Conservation (phyloP, 2,888 invertebrate species). For the Ceratothoa steindachneri region DNA sequence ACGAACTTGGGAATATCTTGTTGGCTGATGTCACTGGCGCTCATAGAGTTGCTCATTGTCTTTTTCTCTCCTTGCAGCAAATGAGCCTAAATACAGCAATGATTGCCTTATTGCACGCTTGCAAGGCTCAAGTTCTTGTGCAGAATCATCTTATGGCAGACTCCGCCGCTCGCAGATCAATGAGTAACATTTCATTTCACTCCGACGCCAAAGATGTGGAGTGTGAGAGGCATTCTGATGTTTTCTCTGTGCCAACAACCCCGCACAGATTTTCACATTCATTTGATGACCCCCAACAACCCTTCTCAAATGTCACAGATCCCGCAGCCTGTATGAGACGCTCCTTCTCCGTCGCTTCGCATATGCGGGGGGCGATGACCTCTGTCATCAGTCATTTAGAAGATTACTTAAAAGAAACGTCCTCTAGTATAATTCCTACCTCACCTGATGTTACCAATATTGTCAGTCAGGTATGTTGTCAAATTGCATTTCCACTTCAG, state of each 20-base stretch:
- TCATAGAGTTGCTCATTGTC: too few species aligned
- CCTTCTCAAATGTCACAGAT: background rate
- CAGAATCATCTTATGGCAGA: background rate
- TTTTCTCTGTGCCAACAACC: background rate
- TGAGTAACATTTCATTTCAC: too few species aligned
- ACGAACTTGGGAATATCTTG: too few species aligned
- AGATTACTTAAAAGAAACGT: background rate
- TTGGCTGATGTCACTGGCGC: too few species aligned
- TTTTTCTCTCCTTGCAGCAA: background rate
- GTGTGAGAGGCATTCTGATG: background rate
- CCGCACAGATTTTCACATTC: background rate
- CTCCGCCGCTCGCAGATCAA: background rate
- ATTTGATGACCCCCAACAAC: background rate
- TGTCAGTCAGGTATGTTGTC: background rate
- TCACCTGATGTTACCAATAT: background rate
- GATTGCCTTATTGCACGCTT: background rate
- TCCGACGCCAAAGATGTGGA: background rate
- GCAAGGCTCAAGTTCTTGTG: background rate
- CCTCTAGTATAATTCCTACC: background rate
- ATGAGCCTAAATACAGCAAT: background rate
- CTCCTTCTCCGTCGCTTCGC: background rate
- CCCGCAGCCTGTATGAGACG: background rate
- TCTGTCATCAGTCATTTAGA: background rate
- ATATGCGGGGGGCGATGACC: background rate
- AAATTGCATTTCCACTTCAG: too few species aligned